Percentiles rank a stretch among this genome's conserved stretches.
These are phyloP conservation scores for Anisognathus igniventris DNA, from an alignment of 2,797 vertebrate genomes.

Conservation along the genomic window DNA sequence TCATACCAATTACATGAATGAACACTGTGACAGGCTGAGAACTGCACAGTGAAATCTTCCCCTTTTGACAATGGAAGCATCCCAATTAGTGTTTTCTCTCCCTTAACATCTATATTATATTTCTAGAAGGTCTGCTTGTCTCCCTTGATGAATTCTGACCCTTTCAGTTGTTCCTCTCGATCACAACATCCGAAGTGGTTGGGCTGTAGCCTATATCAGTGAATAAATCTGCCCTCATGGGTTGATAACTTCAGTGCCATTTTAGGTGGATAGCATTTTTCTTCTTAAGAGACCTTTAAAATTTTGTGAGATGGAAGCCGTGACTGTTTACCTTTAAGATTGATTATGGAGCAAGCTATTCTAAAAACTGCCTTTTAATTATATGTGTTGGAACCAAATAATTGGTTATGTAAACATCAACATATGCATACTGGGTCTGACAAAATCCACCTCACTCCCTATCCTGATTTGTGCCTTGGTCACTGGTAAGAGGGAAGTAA, in stretches of 20 bases:
- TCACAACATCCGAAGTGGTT: neutral
- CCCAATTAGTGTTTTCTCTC: neutral
- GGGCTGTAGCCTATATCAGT: neutral
- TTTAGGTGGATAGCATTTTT: neutral
- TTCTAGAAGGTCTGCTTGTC: neutral
- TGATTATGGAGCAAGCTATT: neutral
- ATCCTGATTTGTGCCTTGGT: neutral
- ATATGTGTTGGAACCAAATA: neutral
- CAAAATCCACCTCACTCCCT: neutral
- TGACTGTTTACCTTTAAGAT: neutral
- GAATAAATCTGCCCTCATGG: neutral
- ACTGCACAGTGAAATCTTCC: neutral
- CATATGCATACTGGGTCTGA: neutral
- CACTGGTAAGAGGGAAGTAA: neutral
- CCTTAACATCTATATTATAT: neutral
- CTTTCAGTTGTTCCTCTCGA: neutral
- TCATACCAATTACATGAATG: neutral
- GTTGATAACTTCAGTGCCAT: neutral
- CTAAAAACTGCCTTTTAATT: conserved; percentile 4
- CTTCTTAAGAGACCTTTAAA: neutral
- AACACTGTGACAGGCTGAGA: neutral
- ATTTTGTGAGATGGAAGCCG: neutral
- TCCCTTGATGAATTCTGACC: neutral
- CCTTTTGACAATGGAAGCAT: neutral
- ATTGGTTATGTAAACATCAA: neutral